These are phyloP conservation scores for Apeltes quadracus DNA, from an alignment of 2,113 vertebrate genomes.

Conservation along the genomic window DNA sequence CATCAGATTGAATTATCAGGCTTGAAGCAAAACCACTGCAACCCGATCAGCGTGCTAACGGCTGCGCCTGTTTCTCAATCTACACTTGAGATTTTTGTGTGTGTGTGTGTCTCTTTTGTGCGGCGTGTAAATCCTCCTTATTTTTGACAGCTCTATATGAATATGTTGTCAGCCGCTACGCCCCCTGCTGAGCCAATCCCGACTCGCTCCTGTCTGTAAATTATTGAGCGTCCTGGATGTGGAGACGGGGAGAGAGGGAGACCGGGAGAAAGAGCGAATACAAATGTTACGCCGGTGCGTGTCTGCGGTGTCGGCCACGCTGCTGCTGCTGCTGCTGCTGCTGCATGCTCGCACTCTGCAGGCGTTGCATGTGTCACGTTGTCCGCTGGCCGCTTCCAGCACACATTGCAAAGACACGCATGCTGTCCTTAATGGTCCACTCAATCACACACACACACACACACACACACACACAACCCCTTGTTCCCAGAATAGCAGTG, in stretches of 20 bases:
- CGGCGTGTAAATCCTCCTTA: conserved; percentile 54
- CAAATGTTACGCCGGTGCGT: conserved; percentile 22
- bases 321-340: not conserved
- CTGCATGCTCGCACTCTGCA: conserved; percentile 9
- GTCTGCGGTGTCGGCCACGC: not conserved
- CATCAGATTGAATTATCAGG: not conserved
- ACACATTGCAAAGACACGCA: conserved; percentile 17
- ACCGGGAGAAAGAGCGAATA: conserved; percentile 25
- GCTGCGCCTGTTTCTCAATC: conserved; percentile 13
- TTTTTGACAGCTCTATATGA: conserved; percentile 59
- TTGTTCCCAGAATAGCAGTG: conserved; percentile 49
- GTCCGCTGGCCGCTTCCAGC: conserved; percentile 27
- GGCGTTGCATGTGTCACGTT: conserved; percentile 15
- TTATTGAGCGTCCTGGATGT: conserved; percentile 71
- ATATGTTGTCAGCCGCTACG: conserved; percentile 62
- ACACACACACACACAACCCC: conserved; percentile 14
- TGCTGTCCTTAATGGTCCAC: conserved; percentile 16
- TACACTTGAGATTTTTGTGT: conserved; percentile 18
- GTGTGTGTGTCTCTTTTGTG: conserved; percentile 29
- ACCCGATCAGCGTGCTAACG: not conserved
- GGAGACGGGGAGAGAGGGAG: conserved; percentile 19
- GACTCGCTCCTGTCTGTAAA: conserved; percentile 65
- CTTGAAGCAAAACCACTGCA: not conserved
- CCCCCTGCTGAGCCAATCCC: conserved; percentile 65
- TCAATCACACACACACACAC: conserved; percentile 19